Conservation (phyloP, 2,113 vertebrate species). For the Cacatua alba region DNA sequence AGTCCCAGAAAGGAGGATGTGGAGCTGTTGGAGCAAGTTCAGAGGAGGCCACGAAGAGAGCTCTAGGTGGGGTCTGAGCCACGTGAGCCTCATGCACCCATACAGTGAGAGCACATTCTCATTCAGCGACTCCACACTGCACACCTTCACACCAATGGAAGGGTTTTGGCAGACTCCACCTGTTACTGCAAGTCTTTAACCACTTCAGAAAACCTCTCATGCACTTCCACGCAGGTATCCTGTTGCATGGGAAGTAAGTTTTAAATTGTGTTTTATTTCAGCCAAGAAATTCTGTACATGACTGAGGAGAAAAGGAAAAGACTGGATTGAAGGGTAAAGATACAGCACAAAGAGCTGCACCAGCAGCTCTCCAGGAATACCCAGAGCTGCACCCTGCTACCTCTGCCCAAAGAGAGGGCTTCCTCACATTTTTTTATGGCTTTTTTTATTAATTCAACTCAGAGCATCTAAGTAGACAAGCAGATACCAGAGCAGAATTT, state of each 20-base stretch:
- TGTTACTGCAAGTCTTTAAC: accelerated
- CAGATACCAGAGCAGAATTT: not conserved
- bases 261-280: not conserved
- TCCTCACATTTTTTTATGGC: not conserved
- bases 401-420: not conserved
- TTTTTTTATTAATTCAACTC: not conserved
- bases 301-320: not conserved
- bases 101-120: no score
- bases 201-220: not conserved
- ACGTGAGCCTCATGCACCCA: not conserved
- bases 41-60: not conserved
- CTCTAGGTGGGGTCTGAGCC: not conserved
- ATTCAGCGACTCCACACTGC: not conserved
- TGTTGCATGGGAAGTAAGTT: not conserved
- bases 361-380: not conserved
- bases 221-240: not conserved
- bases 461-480: not conserved
- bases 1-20: not conserved
- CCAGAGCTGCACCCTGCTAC: not conserved
- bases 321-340: not conserved
- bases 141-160: not conserved
- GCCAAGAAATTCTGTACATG: not conserved
- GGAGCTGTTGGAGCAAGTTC: not conserved
- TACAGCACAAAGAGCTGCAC: not conserved
- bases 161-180: not conserved